Conservation (phyloP, 2,888 invertebrate genomes). For the Eristalis arbustorum region DNA sequence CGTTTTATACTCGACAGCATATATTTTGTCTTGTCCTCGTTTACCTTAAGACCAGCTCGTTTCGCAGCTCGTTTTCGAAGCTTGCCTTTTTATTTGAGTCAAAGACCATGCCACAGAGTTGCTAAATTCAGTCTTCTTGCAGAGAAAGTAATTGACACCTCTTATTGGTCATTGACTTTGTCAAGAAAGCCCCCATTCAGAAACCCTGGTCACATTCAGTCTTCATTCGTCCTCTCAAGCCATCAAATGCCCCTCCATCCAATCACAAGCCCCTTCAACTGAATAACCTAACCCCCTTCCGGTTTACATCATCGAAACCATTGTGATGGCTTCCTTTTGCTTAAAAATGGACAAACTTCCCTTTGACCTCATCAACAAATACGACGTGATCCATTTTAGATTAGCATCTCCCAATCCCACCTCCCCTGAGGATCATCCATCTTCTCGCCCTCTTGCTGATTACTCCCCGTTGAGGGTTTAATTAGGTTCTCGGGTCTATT, state of each 20-base stretch:
- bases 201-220: too few species aligned
- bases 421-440: not conserved
- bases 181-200: too few species aligned
- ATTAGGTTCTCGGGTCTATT: conserved; percentile 27
- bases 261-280: too few species aligned
- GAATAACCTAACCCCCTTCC: not conserved
- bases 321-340: not conserved
- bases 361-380: not conserved
- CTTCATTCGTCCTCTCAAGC: not conserved
- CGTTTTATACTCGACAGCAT: too few species aligned
- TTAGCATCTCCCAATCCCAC: not conserved
- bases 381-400: not conserved
- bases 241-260: not conserved
- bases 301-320: not conserved
- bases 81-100: too few species aligned
- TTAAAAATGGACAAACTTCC: not conserved
- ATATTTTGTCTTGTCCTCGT: too few species aligned
- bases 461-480: conserved; percentile 32
- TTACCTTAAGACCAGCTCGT: too few species aligned
- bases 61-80: too few species aligned
- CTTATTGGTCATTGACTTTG: too few species aligned
- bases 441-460: conserved; percentile 6
- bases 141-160: too few species aligned
- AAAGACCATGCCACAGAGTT: too few species aligned
- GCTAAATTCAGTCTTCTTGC: too few species aligned